Evolutionary conservation across 2,113 vertebrate species (phyloP).

Genomic region (Mellivora capensis): DNA sequence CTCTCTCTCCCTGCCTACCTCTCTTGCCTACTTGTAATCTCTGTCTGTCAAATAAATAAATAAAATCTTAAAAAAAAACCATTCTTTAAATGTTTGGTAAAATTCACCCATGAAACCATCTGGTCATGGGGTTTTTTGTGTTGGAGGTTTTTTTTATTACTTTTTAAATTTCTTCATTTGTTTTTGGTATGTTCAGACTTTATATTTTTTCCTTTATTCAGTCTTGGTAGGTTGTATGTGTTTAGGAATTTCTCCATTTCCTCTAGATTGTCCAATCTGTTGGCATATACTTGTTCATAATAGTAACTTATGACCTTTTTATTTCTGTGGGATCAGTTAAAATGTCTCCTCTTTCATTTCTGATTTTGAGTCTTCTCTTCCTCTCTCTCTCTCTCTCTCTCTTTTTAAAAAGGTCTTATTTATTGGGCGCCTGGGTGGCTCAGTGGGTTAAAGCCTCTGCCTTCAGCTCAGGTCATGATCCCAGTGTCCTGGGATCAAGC

Average conservation of each 20-base stretch:
- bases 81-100: neutral
- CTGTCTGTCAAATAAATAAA: too few relatives aligned
- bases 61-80: too few relatives aligned
- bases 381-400: too few relatives aligned
- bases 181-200: neutral
- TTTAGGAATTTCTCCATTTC: neutral
- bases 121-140: neutral
- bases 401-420: too few relatives aligned
- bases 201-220: neutral
- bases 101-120: neutral
- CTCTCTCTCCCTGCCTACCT: too few relatives aligned
- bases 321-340: neutral
- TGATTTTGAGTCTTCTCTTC: neutral
- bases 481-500: too few relatives aligned
- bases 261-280: neutral
- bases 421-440: too few relatives aligned
- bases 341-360: neutral
- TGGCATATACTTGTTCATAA: neutral
- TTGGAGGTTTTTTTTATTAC: neutral
- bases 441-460: too few relatives aligned
- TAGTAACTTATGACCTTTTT: neutral
- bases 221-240: neutral
- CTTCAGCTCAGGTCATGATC: too few relatives aligned
- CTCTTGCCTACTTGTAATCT: too few relatives aligned
- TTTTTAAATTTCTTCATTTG: neutral